Evolutionary conservation across 2,797 vertebrate species (phyloP), one percentile per base, ranked within the genome.

Genomic region (Danionella dracula): DNA sequence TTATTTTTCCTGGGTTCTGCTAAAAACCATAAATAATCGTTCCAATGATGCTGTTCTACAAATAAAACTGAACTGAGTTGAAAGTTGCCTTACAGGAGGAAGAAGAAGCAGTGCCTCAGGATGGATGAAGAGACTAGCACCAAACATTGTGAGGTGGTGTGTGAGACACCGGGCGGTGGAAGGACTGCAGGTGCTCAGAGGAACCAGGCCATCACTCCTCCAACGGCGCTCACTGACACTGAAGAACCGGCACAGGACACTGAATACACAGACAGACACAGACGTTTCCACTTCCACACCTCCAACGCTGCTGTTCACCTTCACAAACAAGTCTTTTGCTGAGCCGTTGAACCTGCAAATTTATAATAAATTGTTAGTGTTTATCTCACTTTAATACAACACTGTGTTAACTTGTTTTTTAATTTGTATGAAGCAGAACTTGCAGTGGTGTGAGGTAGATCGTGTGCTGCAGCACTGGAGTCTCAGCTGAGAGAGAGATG

Each of bases 61-160:
- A n/a, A n/a, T n/a, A n/a, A n/a, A n/a, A n/a, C n/a, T n/a, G n/a
- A n/a, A n/a, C n/a, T n/a, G n/a, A n/a, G n/a, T 17, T 35, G 42
- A 56, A 56, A 17, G 23, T 27, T 56, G 5, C 8, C 82, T 23
- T 65, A 87, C 91, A 10, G 91, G 90, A 2, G 89, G 83, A 27
- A 92, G 68, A 46, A 92, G 79, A 19, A 90, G 40, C 12, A 92
- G 77, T 0, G 86, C 86, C 10, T 86, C 85, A 0, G 89, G 88
- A 21, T 90, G 88, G n/a, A 91, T 71, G 45, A 93, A 92, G 72
- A 93, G 60, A 71, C 87, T 91, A 79, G 91, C 91, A 54, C 91
- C 91, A 19, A 92, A 93, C 74, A 91, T 63, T 21, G 89, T 91
- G 73, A 92, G 90, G 60, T 92, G 91, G 55, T 72, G 80, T n/a